These are phyloP conservation scores for Poeciliopsis turrubarensis DNA, from an alignment of 2,113 vertebrate species.

Conservation along the genomic window DNA sequence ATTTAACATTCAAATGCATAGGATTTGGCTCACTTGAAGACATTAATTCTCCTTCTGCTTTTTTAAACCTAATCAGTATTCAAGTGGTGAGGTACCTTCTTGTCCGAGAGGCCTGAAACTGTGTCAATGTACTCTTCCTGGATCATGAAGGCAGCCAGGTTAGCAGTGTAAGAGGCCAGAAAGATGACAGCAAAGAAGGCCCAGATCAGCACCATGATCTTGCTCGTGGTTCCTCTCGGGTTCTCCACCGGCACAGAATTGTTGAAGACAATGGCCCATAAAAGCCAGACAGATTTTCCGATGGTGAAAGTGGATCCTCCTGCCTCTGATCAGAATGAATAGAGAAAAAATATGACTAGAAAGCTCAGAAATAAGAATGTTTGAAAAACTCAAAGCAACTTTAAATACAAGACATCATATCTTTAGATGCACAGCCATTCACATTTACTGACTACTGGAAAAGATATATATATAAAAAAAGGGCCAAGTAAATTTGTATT, in stretches of 20 bases:
- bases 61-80: constrained; percentile 58
- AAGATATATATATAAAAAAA: too few species aligned
- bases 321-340: constrained; percentile 68
- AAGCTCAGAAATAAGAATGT: background rate
- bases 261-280: constrained; percentile 93
- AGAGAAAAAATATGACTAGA: constrained; percentile 7
- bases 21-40: constrained; percentile 58
- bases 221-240: constrained; percentile 93
- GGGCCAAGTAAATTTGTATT: too few species aligned
- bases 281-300: constrained; percentile 91
- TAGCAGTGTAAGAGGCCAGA: constrained; percentile 95
- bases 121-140: constrained; percentile 97
- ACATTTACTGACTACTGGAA: too few species aligned
- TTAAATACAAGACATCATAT: background rate
- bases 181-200: constrained; percentile 98
- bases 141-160: constrained; percentile 97
- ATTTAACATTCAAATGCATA: constrained; percentile 60
- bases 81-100: constrained; percentile 80
- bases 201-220: constrained; percentile 98
- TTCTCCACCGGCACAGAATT: constrained; percentile 97
- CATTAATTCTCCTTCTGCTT: constrained; percentile 56
- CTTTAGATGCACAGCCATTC: background rate
- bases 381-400: background rate
- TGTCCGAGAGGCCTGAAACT: constrained; percentile 93
- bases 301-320: constrained; percentile 93